Conservation (phyloP, 2,797 vertebrate species). For the Phoxinus dragarum region DNA sequence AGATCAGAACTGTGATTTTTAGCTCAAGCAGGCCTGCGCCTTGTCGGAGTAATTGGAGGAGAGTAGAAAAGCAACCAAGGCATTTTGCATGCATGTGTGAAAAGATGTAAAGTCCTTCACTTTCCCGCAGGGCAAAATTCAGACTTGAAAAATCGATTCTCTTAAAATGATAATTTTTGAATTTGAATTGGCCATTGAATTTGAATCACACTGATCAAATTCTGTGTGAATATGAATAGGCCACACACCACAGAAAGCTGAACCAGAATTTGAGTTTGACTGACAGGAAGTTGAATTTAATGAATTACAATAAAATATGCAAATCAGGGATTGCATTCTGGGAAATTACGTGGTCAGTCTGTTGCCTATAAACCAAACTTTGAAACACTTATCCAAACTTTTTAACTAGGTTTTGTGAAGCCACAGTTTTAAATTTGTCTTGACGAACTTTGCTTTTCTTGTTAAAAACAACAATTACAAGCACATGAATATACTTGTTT, state of each 20-base stretch:
- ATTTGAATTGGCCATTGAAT: no score
- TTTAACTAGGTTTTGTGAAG: neutral
- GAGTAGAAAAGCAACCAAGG: conserved; percentile 16
- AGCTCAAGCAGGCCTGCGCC: conserved; percentile 64
- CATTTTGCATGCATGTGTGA: neutral
- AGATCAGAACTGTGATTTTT: conserved; percentile 64
- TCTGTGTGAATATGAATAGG: neutral
- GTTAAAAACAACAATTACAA: neutral
- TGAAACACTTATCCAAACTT: neutral
- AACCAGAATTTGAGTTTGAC: neutral
- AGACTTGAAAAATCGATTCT: neutral
- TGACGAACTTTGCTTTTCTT: neutral
- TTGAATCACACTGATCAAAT: no score
- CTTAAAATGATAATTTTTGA: no score
- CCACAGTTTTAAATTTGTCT: neutral
- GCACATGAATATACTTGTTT: neutral
- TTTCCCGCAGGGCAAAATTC: neutral
- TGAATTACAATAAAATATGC: neutral
- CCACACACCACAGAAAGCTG: neutral
- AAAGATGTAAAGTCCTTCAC: neutral
- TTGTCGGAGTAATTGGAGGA: conserved; percentile 53
- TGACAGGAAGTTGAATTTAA: neutral
- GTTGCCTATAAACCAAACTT: neutral
- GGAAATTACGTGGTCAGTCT: neutral
- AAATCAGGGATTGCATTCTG: neutral